Conservation (phyloP, 2,797 vertebrate species). For the Sebastes trivittatus region DNA sequence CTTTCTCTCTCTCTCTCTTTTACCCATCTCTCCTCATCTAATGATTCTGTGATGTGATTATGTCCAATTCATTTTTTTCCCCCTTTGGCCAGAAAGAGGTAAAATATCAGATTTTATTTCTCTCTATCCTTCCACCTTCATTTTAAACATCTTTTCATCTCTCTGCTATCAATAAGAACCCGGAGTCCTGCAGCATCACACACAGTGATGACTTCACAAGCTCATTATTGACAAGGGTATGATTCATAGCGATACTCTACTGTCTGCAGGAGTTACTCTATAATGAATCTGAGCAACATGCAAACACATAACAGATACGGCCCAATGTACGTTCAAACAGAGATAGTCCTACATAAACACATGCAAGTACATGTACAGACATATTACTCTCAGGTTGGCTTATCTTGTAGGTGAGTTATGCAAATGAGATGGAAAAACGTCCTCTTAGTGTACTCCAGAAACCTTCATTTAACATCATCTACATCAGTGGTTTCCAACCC, state of each 20-base stretch:
- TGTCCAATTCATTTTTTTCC: not conserved
- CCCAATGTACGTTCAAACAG: not conserved
- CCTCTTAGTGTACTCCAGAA: not conserved
- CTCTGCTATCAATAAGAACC: not conserved
- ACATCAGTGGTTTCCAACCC: not conserved
- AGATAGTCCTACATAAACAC: not conserved
- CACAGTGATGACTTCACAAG: constrained; percentile 21
- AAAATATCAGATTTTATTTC: not conserved
- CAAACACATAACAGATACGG: not conserved
- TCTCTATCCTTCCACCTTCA: not conserved
- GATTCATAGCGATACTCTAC: not conserved
- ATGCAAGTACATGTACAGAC: not conserved
- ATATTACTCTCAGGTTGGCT: not conserved
- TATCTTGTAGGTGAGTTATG: not conserved
- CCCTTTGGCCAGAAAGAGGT: not conserved
- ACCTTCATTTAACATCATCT: not conserved
- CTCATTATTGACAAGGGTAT: constrained; percentile 29
- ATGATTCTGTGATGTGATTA: not conserved
- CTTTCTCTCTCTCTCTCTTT: not conserved
- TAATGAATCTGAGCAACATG: constrained; percentile 2
- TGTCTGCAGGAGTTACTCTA: not conserved
- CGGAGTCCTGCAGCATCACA: not conserved
- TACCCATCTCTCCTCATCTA: not conserved
- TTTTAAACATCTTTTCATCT: constrained; percentile 13
- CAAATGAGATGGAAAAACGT: not conserved